phyloP scores from a whole-genome alignment of 2,888 invertebrate genomes.

The Megalurothrips usitatus region DNA sequence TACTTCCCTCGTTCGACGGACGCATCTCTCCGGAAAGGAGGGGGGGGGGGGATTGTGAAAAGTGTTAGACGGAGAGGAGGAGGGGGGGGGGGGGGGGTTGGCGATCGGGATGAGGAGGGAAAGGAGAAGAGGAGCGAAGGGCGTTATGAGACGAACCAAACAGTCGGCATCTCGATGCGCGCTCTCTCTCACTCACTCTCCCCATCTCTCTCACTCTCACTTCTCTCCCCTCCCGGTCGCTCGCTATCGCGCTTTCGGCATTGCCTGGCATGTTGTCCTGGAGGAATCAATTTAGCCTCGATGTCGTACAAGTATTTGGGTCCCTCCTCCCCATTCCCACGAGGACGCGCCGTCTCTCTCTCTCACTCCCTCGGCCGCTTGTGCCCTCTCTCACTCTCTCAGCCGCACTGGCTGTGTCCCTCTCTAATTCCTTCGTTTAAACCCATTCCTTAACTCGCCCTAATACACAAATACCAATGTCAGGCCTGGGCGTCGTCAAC shows the following conservation, averaged over 20 bases:
- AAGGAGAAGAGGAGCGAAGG: too few species aligned
- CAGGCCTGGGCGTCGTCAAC: not conserved
- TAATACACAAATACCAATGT: constrained; percentile 27
- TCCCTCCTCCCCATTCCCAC: not conserved
- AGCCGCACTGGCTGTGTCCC: not conserved
- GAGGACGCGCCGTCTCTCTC: not conserved
- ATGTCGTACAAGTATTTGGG: constrained; percentile 13
- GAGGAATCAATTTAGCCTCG: constrained; percentile 22
- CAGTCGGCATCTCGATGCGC: not conserved
- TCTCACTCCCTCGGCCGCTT: not conserved
- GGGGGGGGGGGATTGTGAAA: too few species aligned
- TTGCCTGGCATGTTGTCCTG: constrained; percentile 12
- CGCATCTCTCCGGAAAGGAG: too few species aligned
- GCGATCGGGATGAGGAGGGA: too few species aligned
- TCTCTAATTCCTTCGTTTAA: constrained; percentile 25
- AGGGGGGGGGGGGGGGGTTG: too few species aligned
- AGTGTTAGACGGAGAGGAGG: too few species aligned
- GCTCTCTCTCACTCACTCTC: not conserved
- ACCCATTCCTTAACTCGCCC: constrained; percentile 19
- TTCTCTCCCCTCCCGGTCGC: not conserved
- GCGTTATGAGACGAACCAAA: not conserved
- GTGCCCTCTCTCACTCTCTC: not conserved
- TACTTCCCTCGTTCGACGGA: too few species aligned
- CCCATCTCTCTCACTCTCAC: not conserved
- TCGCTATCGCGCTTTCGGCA: not conserved